These are phyloP conservation scores for Netelia virgata DNA, from an alignment of 2,888 invertebrate species.

Conservation along the genomic window DNA sequence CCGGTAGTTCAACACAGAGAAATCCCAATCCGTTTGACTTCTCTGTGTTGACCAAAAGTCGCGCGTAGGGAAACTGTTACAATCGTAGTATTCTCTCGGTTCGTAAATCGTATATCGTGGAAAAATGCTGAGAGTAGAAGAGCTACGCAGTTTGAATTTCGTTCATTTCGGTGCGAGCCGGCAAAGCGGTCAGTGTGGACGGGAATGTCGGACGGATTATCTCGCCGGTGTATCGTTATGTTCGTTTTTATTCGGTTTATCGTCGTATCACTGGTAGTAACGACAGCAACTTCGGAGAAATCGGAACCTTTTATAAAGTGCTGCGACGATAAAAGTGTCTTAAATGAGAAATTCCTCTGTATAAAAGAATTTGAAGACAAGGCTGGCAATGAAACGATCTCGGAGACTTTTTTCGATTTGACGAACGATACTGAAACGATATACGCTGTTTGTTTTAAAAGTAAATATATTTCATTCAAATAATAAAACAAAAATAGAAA, in stretches of 20 bases:
- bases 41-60: not conserved
- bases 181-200: constrained; percentile 32
- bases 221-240: constrained; percentile 56
- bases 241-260: constrained; percentile 41
- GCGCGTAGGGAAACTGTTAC: not conserved
- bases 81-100: constrained; percentile 28
- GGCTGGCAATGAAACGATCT: constrained; percentile 19
- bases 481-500: not conserved
- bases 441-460: constrained; percentile 64
- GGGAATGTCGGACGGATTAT: constrained; percentile 47
- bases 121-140: constrained; percentile 14
- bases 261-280: constrained; percentile 12
- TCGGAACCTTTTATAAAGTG: constrained; percentile 59
- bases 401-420: constrained; percentile 21
- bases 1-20: not conserved
- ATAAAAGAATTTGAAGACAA: constrained; percentile 20
- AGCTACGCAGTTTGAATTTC: not conserved
- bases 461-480: constrained; percentile 57
- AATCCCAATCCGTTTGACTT: not conserved
- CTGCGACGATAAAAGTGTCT: constrained; percentile 62
- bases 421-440: constrained; percentile 61
- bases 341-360: constrained; percentile 70
- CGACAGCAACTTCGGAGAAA: constrained; percentile 36
- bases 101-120: constrained; percentile 29
- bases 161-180: constrained; percentile 16